These are phyloP conservation scores for Ormyrus nitidulus DNA, from an alignment of 2,888 invertebrate species.

Conservation along the genomic window DNA sequence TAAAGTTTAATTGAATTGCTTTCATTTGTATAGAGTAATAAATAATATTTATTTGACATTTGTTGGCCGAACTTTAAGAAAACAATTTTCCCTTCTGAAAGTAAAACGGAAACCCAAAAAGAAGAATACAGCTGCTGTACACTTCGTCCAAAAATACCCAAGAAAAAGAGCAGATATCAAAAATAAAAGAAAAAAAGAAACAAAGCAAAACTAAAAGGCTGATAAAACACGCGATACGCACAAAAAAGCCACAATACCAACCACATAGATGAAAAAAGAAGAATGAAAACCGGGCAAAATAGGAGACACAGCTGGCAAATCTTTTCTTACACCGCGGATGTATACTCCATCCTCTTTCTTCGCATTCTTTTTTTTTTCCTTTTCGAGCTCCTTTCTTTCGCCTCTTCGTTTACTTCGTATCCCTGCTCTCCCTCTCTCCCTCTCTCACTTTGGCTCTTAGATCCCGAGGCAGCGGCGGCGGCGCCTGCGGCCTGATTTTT, in stretches of 20 bases:
- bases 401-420: neutral
- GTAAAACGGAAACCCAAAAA: neutral
- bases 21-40: too few species aligned
- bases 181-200: too few species aligned
- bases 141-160: too few species aligned
- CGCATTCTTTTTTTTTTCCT: neutral
- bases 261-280: constrained; percentile 16
- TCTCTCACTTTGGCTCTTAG: neutral
- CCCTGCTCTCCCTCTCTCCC: neutral
- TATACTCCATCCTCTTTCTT: constrained; percentile 6
- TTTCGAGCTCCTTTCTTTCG: neutral
- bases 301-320: constrained; percentile 37
- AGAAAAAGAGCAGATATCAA: too few species aligned
- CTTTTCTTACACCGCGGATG: constrained; percentile 30
- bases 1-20: too few species aligned
- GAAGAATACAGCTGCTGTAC: too few species aligned
- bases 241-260: constrained; percentile 15
- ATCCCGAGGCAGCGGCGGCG: neutral
- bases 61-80: neutral
- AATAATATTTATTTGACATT: too few species aligned
- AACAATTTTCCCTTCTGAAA: neutral
- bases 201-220: constrained; percentile 1
- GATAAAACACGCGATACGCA: constrained; percentile 15
- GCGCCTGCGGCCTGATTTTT: neutral
- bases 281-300: constrained; percentile 12